Percentiles rank a stretch among this genome's conserved stretches.
Conservation (phyloP, 2,113 vertebrate species). For the Parus major region DNA sequence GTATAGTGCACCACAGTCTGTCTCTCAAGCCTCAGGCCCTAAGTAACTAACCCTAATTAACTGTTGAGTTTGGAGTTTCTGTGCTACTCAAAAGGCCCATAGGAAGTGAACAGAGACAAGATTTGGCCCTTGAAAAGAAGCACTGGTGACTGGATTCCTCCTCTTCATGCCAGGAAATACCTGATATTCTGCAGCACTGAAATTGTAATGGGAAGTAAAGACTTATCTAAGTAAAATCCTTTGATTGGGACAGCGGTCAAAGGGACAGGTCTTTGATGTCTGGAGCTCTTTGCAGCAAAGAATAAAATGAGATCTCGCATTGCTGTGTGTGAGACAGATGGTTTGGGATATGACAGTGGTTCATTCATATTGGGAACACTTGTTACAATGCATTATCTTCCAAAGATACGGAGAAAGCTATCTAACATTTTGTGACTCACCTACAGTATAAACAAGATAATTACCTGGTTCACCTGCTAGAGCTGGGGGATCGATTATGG, state of each 20-base stretch:
- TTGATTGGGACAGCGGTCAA: conserved; percentile 52
- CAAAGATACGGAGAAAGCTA: conserved; percentile 53
- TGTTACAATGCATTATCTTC: conserved; percentile 62
- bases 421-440: conserved; percentile 68
- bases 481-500: conserved; percentile 71
- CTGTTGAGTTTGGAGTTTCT: conserved; percentile 3
- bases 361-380: conserved; percentile 51
- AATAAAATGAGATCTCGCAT: conserved; percentile 10
- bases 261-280: conserved; percentile 55
- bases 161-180: background rate
- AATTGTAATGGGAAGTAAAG: background rate
- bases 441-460: conserved; percentile 72
- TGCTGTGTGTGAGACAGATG: background rate
- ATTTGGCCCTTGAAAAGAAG: conserved; percentile 14
- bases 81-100: conserved; percentile 26
- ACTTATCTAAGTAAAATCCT: conserved; percentile 3
- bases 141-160: background rate
- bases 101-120: conserved; percentile 20
- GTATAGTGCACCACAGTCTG: background rate
- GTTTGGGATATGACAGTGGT: conserved; percentile 48
- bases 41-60: conserved; percentile 51
- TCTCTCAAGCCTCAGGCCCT: conserved; percentile 19
- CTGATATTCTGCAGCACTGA: conserved; percentile 19
- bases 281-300: conserved; percentile 55
- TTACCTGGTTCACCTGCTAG: conserved; percentile 68